Conservation (phyloP, 1,140 invertebrate species). For the Ephestia elutella region DNA sequence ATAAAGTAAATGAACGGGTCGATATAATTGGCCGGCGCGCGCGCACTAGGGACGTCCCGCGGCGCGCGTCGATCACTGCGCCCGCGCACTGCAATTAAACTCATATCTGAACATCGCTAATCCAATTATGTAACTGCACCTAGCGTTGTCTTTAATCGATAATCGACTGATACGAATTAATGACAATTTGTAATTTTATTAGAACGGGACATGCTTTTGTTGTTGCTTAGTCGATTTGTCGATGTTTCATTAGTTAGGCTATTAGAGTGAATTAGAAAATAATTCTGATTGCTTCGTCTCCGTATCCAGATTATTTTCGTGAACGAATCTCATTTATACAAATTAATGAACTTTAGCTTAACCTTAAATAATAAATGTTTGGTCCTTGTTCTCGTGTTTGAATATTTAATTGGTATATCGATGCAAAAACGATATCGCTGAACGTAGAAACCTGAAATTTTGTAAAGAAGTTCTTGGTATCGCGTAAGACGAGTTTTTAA, state of each 20-base stretch:
- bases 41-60: conserved; percentile 49
- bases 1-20: conserved; percentile 17
- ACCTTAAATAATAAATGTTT: too few relatives aligned
- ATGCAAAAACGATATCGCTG: too few relatives aligned
- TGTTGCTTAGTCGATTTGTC: not conserved
- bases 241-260: not conserved
- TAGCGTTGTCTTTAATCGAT: conserved; percentile 53
- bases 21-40: conserved; percentile 41
- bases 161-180: conserved; percentile 37
- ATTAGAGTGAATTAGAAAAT: too few relatives aligned
- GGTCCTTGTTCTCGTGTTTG: too few relatives aligned
- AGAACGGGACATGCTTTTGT: conserved; percentile 17
- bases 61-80: conserved; percentile 48
- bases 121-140: conserved; percentile 65
- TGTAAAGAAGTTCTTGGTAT: too few relatives aligned
- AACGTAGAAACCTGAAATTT: too few relatives aligned
- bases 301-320: too few relatives aligned
- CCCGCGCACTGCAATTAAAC: conserved; percentile 60
- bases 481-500: too few relatives aligned
- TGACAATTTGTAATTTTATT: conserved; percentile 26
- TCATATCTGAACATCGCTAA: conserved; percentile 50
- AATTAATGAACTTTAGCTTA: too few relatives aligned
- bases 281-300: too few relatives aligned
- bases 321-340: too few relatives aligned
- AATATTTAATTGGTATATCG: too few relatives aligned